phyloP scores from a whole-genome alignment of 2,797 vertebrate species.

The Neosilurus mollespiculum region DNA sequence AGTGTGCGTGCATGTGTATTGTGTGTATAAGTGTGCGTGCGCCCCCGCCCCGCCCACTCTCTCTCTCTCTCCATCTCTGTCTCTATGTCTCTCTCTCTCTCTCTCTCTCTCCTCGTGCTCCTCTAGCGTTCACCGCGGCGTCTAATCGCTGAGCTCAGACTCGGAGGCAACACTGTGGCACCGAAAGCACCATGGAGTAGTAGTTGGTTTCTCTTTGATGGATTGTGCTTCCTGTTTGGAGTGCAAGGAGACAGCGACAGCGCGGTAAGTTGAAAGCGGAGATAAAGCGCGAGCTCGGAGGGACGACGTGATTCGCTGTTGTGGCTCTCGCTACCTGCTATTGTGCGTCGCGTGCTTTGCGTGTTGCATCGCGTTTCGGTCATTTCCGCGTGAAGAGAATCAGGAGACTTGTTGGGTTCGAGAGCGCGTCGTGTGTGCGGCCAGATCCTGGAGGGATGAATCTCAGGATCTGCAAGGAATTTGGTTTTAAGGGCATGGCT shows the following conservation, averaged over 20 bases:
- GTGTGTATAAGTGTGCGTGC: not conserved
- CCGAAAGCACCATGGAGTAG: slow-evolving; percentile 54
- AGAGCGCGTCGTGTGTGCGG: not conserved
- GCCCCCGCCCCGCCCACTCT: not conserved
- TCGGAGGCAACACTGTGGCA: slow-evolving; percentile 26
- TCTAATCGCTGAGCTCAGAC: slow-evolving; percentile 62
- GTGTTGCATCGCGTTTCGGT: not conserved
- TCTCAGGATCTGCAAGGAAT: not conserved
- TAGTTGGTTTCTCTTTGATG: slow-evolving; percentile 57
- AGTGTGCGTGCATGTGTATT: slow-evolving; percentile 23
- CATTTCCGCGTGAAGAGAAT: not conserved
- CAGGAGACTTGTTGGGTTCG: slow-evolving; percentile 7
- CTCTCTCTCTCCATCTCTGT: too few relatives aligned
- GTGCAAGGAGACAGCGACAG: slow-evolving; percentile 52
- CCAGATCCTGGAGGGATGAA: not conserved
- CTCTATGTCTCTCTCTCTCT: not conserved
- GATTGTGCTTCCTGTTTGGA: slow-evolving; percentile 64
- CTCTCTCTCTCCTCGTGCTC: slow-evolving; percentile 34
- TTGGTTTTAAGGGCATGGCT: not conserved
- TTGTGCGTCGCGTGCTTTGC: slow-evolving; percentile 62
- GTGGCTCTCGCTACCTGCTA: slow-evolving; percentile 58
- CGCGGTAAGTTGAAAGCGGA: slow-evolving; percentile 67
- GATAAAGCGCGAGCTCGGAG: slow-evolving; percentile 23
- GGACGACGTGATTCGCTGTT: slow-evolving; percentile 35
- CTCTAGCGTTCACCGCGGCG: slow-evolving; percentile 57